Conservation (phyloP, 1,140 invertebrate species). For the Meteorus sp. region DNA sequence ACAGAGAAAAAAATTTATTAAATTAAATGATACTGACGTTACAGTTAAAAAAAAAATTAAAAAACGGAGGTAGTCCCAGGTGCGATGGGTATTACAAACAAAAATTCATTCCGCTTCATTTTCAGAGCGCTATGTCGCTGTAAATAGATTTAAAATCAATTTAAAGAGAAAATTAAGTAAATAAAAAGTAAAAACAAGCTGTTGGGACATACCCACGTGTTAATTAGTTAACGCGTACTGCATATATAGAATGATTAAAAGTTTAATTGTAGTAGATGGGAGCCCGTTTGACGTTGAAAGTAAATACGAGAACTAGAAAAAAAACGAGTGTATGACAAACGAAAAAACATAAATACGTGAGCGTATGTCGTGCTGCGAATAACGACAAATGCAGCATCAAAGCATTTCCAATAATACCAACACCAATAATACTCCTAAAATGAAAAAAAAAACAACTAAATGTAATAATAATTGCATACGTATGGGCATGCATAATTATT, state of each 20-base stretch:
- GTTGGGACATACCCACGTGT: slow-evolving; percentile 30
- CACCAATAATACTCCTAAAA: slow-evolving; percentile 38
- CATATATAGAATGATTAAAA: slow-evolving; percentile 23
- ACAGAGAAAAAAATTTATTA: no score
- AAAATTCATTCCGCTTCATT: slow-evolving; percentile 25
- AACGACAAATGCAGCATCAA: slow-evolving; percentile 25
- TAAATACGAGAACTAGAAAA: slow-evolving; percentile 29
- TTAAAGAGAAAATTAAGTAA: slow-evolving; percentile 1
- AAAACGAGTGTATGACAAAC: slow-evolving; percentile 14
- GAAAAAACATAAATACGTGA: slow-evolving; percentile 20
- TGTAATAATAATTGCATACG: slow-evolving; percentile 7
- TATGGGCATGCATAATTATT: slow-evolving; percentile 1
- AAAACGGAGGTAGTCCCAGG: slow-evolving; percentile 15
- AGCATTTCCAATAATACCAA: slow-evolving; percentile 53
- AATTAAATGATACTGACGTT: no score
- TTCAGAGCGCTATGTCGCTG: slow-evolving; percentile 22
- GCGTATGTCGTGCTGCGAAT: slow-evolving; percentile 28
- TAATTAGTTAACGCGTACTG: slow-evolving; percentile 25
- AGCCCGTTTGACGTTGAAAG: slow-evolving; percentile 45
- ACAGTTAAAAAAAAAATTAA: slow-evolving; percentile 27
- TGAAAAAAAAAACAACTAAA: slow-evolving; percentile 12
- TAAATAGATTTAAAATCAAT: slow-evolving; percentile 23
- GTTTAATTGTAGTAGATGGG: slow-evolving; percentile 29
- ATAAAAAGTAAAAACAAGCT: slow-evolving; percentile 16
- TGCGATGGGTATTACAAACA: slow-evolving; percentile 14